These are phyloP conservation scores for Heliconius aoede DNA, from an alignment of 2,888 invertebrate species.

Conservation along the genomic window DNA sequence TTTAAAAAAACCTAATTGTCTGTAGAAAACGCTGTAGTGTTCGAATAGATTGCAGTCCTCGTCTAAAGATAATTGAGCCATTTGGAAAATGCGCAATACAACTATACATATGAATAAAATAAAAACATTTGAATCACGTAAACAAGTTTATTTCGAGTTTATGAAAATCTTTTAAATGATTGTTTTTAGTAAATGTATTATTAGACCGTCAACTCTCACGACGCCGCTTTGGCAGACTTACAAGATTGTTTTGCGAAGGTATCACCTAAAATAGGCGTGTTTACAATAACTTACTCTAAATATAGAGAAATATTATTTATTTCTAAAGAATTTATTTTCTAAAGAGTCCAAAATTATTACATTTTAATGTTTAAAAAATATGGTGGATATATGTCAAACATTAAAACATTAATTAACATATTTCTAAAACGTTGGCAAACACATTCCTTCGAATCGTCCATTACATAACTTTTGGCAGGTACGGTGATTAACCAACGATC, in stretches of 20 bases:
- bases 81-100: background rate
- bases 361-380: too few relatives aligned
- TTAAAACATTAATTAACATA: background rate
- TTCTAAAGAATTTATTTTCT: too few relatives aligned
- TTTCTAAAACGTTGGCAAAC: background rate
- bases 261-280: background rate
- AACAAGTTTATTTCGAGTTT: constrained; percentile 3
- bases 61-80: too few relatives aligned
- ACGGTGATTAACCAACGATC: background rate
- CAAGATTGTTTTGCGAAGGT: constrained; percentile 29
- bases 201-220: constrained; percentile 6
- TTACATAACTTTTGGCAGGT: constrained; percentile 20
- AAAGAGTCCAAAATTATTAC: too few relatives aligned
- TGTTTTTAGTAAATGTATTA: background rate
- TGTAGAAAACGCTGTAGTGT: too few relatives aligned
- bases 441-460: background rate
- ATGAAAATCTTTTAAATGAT: background rate
- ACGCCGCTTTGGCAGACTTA: constrained; percentile 44
- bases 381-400: too few relatives aligned
- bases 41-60: too few relatives aligned
- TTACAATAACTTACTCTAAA: background rate
- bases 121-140: background rate
- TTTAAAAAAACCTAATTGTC: too few relatives aligned
- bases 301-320: too few relatives aligned
- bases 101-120: too few relatives aligned